Evolutionary conservation across 2,113 vertebrate genomes (phyloP).

Genomic region (Chroicocephalus ridibundus): DNA sequence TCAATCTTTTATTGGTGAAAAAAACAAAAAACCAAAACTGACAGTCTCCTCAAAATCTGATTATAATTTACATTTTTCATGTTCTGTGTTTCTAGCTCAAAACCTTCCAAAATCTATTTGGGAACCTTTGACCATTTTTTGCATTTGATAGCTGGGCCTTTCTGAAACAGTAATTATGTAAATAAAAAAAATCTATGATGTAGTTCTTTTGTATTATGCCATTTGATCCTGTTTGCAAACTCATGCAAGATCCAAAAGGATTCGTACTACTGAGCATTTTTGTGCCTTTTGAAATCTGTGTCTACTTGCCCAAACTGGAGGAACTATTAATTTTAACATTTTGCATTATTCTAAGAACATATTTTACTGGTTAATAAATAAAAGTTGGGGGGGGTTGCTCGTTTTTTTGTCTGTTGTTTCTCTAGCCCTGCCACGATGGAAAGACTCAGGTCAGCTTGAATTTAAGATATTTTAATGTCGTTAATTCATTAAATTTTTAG

Average conservation of each 20-base stretch:
- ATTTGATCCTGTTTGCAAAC: neutral
- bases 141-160: neutral
- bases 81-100: neutral
- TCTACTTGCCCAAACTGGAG: neutral
- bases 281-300: neutral
- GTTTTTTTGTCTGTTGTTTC: neutral
- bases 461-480: neutral
- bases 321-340: neutral
- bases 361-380: neutral
- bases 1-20: neutral
- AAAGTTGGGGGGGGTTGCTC: neutral
- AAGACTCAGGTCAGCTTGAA: neutral
- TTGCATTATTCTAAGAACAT: neutral
- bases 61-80: neutral
- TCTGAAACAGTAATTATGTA: neutral
- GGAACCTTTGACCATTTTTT: neutral
- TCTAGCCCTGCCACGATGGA: neutral
- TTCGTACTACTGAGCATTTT: neutral
- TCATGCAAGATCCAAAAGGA: neutral
- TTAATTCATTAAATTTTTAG: neutral
- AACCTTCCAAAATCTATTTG: neutral
- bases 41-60: neutral
- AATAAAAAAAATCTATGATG: neutral
- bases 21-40: neutral
- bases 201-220: neutral